Evolutionary conservation across 2,797 vertebrate species (phyloP).

Genomic region (Eptatretus atami): DNA sequence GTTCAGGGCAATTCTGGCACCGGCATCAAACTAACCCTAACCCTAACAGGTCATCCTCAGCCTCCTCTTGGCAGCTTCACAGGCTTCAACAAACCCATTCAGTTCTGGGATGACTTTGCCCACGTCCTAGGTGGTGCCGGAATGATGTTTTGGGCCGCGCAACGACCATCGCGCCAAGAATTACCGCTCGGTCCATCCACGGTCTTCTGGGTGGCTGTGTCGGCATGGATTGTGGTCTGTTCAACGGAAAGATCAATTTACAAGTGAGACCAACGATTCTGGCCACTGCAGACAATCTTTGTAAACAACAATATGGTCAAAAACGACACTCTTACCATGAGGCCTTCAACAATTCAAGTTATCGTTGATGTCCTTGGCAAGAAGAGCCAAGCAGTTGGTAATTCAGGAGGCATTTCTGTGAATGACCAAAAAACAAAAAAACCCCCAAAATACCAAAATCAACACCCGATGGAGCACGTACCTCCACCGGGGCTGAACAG

Average conservation of each 20-base stretch:
- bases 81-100: neutral
- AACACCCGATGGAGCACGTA: no score
- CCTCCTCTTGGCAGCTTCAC: no score
- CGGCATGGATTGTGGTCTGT: neutral
- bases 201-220: conserved; percentile 2
- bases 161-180: neutral
- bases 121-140: neutral
- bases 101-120: conserved; percentile 4
- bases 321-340: conserved; percentile 26
- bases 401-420: conserved; percentile 55
- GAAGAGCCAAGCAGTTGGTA: conserved; percentile 57
- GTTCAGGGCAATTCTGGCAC: conserved; percentile 65
- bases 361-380: conserved; percentile 54
- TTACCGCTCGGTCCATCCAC: neutral
- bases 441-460: no score
- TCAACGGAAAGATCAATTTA: no score
- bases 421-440: no score
- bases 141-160: neutral
- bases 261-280: no score
- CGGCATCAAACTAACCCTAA: conserved; percentile 32
- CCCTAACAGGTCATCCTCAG: conserved; percentile 13
- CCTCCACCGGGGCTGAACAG: no score
- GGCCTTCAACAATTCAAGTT: conserved; percentile 43
- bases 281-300: no score
- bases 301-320: no score